Base-by-base conservation (phyloP, 2,888 invertebrate species). In the Agonopterix heracliana region DNA sequence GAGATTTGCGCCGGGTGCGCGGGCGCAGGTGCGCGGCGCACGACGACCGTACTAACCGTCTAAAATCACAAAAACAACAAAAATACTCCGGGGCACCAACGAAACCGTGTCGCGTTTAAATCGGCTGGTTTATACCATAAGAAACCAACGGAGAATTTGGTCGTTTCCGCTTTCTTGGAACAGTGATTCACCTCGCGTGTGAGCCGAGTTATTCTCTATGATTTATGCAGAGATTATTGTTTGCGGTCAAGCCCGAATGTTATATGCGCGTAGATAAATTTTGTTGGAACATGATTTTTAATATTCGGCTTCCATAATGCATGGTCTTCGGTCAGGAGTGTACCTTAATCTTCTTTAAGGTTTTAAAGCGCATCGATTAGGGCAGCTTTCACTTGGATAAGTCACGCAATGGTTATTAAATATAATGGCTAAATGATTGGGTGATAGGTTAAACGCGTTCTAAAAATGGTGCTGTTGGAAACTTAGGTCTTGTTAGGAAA, bases 141-240 rank as follows among this genome's bases (percentile, higher is more conserved):
- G 80, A 82, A 81, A 66, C 75, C 73, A 26, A 26, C 26, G 69
- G 68, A 74, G 81, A 82, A 82, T 84, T 85, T 83, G 71, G 81
- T 75, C 73, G 83, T 84, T 85, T 86, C 85, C 86, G 86, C 78
- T 83, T 84, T 83, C 85, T 80, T 73, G 78, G 82, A 82, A 83
- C 74, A 59, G 78, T 85, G 86, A 86, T 78, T 86, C 85, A 86
- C 74, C 68, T 81, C 76, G 78, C 81, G 79, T 81, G 78, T 72
- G 73, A 75, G 75, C 63, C 59, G 60, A 2, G 52, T 53, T 52
- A 51, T 56, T 52, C 65, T 66, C 74, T 78, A 83, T 81, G 82
- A 85, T 81, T 84, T 83, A 80, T 74, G 66, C 67, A 61, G 56
- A 66, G 74, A 74, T 78, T 74, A 74, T 73, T 73, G 78, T 78